Conservation (phyloP, 2,888 invertebrate species). For the Ypsolopha sequella region DNA sequence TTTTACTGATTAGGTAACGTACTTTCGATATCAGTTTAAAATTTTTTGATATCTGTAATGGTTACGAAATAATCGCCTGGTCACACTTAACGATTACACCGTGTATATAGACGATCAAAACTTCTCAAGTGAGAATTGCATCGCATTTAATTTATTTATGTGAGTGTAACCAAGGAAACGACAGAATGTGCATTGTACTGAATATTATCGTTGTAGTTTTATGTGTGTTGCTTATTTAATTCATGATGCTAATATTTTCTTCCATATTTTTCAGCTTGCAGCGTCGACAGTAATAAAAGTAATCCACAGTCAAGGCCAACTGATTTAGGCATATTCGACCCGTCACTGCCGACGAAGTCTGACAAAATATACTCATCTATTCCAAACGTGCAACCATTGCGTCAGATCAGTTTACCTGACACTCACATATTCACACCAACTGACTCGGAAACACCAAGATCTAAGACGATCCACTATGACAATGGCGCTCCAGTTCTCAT, state of each 20-base stretch:
- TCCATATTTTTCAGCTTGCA: constrained; percentile 48
- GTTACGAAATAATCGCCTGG: too few relatives aligned
- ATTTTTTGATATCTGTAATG: too few relatives aligned
- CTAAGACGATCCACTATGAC: constrained; percentile 63
- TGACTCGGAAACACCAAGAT: constrained; percentile 62
- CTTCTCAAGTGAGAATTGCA: too few relatives aligned
- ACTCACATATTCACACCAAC: constrained; percentile 66
- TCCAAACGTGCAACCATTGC: constrained; percentile 48
- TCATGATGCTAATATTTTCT: neutral
- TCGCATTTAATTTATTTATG: too few relatives aligned
- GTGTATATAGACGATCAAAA: too few relatives aligned
- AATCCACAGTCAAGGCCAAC: constrained; percentile 10
- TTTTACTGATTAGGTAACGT: too few relatives aligned
- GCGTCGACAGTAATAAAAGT: constrained; percentile 30
- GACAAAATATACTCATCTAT: constrained; percentile 51
- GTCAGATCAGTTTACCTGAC: constrained; percentile 61
- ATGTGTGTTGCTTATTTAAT: neutral
- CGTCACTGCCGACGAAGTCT: constrained; percentile 29
- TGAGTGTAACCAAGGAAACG: too few relatives aligned
- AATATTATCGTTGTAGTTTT: too few relatives aligned
- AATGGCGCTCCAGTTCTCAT: constrained; percentile 30
- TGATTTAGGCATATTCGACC: constrained; percentile 45
- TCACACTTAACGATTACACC: too few relatives aligned
- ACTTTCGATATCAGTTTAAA: too few relatives aligned
- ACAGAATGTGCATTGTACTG: too few relatives aligned